Evolutionary conservation across 2,888 invertebrate species (phyloP), one percentile per base, ranked within the genome.

Genomic region (Linnaemya tessellans): DNA sequence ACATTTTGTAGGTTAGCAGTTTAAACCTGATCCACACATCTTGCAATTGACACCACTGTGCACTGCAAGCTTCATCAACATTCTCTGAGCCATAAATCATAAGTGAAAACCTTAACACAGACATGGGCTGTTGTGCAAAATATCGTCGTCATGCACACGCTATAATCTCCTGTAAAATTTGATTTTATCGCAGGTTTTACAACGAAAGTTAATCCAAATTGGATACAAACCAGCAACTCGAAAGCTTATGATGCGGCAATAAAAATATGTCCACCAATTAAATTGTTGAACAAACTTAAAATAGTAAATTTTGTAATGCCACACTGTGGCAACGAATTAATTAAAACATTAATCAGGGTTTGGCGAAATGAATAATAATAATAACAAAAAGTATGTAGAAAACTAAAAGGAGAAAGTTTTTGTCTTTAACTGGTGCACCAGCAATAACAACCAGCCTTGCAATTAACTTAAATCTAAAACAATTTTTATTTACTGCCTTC

Each of bases 381-480:
- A 49, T n/a, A 22, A 22, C 30, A 73, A 43, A 58, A 67, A n/a
- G n/a, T n/a, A n/a, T n/a, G n/a, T 46, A 60, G 25, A 62, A 54
- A 70, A 75, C 25, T 58, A 25, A 58, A 25, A 71, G 82, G 85
- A 85, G 85, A 85, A 85, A 82, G 85, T 85, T 80, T 82, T 78
- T 58, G 20, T 9, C 1, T 54, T 64, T 18, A 56, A 51, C 15
- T 30, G 35, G 30, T 30, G 25, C 43, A 5, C 20, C 35, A 49
- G 13, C 38, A 51, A 38, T 38, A n/a, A 22, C 74, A 81, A 58
- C 65, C 80, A 56, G 77, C 67, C 79, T 79, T 46, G 60, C 78
- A 85, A 79, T 85, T 79, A 85, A 82, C 60, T 74, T 64, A 75
- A 78, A 70, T 81, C 38, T 64, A 41, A 60, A 60, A 62, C 35